phyloP scores from a whole-genome alignment of 2,113 vertebrate species.

The Pteropus alecto region DNA sequence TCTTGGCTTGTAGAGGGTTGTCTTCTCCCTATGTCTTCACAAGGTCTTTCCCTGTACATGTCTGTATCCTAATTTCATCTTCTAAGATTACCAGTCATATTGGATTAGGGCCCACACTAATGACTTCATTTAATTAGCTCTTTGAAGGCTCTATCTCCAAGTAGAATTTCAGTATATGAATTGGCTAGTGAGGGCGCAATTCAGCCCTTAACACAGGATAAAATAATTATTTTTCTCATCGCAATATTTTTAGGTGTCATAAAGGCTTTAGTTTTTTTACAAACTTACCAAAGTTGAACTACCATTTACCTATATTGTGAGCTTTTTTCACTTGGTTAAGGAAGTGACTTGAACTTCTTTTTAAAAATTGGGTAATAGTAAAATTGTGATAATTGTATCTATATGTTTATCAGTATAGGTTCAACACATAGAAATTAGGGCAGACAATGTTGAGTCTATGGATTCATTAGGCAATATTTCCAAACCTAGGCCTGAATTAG shows the following conservation, averaged over 20 bases:
- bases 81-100: not conserved
- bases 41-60: not conserved
- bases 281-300: not conserved
- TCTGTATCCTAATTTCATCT: not conserved
- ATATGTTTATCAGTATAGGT: not conserved
- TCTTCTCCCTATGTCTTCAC: not conserved
- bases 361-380: not conserved
- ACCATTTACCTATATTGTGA: not conserved
- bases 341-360: constrained; percentile 13
- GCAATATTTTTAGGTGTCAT: not conserved
- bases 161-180: not conserved
- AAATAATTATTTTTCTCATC: constrained; percentile 62
- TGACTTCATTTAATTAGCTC: not conserved
- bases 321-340: not conserved
- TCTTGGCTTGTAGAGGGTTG: not conserved
- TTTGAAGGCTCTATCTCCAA: not conserved
- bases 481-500: not conserved
- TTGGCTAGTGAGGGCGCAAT: not conserved
- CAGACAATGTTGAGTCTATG: not conserved
- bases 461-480: not conserved
- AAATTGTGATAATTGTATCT: not conserved
- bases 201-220: not conserved
- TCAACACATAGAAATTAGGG: not conserved
- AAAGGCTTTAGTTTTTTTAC: not conserved
- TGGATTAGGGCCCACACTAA: not conserved